Base-by-base conservation (phyloP, 2,113 vertebrate species). In the Anarhynchus alexandrinus region DNA sequence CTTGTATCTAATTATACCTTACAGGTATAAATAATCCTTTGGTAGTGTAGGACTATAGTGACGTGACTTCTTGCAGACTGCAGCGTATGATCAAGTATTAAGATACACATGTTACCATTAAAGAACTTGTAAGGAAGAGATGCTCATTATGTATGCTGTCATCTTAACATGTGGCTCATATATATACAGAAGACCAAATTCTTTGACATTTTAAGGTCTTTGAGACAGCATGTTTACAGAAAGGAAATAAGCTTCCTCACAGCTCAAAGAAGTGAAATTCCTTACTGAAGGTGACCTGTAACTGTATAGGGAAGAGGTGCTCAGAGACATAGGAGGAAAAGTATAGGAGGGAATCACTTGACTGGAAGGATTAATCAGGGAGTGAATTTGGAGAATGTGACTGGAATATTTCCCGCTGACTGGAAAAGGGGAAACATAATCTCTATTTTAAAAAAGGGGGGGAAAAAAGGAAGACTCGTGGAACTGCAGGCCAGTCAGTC, bases 61-160 rank as follows among this genome's bases (percentile, higher is more conserved):
- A n/a, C 38, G 25, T 30, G 49, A 32, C 71, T 66, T 88, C 49
- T 17, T 81, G 81, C 20, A 40, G n/a, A 21, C 23, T 52, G 10
- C 42, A 23, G 16, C 7, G 23, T 66, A 21, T 52, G 12, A 42
- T 62, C 47, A 67, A 34, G 47, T 80, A 19, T 19, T 40, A 34
- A 61, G 19, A 38, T 29, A 11, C 11, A 26, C 6, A 10, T 1
- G 0, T 42, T 54, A 12, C 29, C 1, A 4, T 23, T 61, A 59
- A 69, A 34, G 45, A 59, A 29, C 25, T 49, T n/a, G 2, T 42
- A 32, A n/a, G 65, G 54, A 91, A 73, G 32, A 80, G 34, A 6
- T 64, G 21, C 14, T 77, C 13, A 7, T 77, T 82, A 54, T 47
- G 6, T 40, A 4, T 80, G 57, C 34, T 81, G 45, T 51, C 29